Evolutionary conservation across 2,797 vertebrate genomes (phyloP), one percentile per base, ranked within the genome.

Genomic region (Myripristis jacobus): DNA sequence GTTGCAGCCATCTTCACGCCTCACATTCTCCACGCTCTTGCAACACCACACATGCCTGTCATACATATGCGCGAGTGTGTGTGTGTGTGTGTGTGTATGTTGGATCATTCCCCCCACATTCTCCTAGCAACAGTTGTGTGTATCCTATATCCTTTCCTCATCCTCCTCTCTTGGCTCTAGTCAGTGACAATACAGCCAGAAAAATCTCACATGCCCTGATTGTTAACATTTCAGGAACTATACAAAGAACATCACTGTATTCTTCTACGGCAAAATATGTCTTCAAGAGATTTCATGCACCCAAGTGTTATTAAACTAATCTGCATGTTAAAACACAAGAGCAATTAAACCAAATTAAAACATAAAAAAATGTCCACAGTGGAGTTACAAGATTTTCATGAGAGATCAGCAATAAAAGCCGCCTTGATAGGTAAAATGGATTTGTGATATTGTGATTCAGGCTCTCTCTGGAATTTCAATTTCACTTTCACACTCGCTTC

Each of bases 11-110:
- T 73, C 82, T 79, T 73, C 74, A 76, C 76, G 70, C 77, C 73
- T 36, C 34, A 60, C 86, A 91, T 93, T 90, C 86, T 78, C 80
- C 53, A 82, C 81, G 82, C 60, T 73, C 80, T 77, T 86, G 80
- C 71, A 86, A 90, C 87, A 57, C 73, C 82, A 78, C 9, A 84
- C 85, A 85, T 86, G 73, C 83, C 81, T 46, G 24, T 71, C 83
- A 85, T 83, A 84, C 80, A 76, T 70, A 62, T 67, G 36, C 70
- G 36, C 70, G 74, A 70, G 73, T 68, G 79, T 68, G 73, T 27
- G 48, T 47, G 75, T 52, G 70, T 64, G 60, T 27, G 50, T 75
- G 57, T 31, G 27, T 31, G 56, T 21, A 13, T 22, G 13, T 1
- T 46, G 11, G 27, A 43, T 19, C 50, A 19, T 63, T 60, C 59